These are phyloP conservation scores for Pseudomyrmex sp. DNA, from an alignment of 1,140 invertebrate species.

Conservation along the genomic window DNA sequence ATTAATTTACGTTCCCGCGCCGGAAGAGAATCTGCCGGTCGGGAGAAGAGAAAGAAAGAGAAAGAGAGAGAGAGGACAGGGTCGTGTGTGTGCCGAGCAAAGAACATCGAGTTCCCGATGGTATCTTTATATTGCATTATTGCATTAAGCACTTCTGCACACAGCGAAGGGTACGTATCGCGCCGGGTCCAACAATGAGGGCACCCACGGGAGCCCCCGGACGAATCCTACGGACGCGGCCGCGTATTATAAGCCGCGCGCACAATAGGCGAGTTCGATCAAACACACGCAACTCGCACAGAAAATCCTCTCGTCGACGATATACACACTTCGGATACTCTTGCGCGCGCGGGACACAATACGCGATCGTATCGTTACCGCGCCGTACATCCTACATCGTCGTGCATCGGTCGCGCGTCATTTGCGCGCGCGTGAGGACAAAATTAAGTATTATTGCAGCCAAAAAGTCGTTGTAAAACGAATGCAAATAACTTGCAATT, in stretches of 20 bases:
- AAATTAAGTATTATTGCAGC: constrained; percentile 45
- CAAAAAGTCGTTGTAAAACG: not conserved
- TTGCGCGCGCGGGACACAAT: constrained; percentile 5
- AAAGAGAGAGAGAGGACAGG: constrained; percentile 11
- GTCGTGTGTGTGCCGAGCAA: constrained; percentile 55
- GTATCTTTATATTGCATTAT: constrained; percentile 83
- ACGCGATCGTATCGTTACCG: constrained; percentile 36
- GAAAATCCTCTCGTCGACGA: constrained; percentile 53
- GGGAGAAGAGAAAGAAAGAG: not conserved
- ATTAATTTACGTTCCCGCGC: constrained; percentile 69
- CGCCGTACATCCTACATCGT: constrained; percentile 10
- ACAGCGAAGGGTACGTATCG: constrained; percentile 74
- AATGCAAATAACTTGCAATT: constrained; percentile 9
- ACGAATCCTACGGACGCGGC: constrained; percentile 51
- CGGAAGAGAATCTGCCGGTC: constrained; percentile 56
- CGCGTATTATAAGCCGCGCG: constrained; percentile 63
- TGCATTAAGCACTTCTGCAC: constrained; percentile 83
- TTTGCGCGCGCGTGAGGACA: constrained; percentile 24
- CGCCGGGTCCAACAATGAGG: constrained; percentile 64
- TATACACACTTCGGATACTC: constrained; percentile 61
- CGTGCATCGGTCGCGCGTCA: constrained; percentile 29
- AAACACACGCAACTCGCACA: constrained; percentile 59
- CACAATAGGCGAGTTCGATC: constrained; percentile 69
- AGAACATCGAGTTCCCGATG: constrained; percentile 75
- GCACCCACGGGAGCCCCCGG: constrained; percentile 66